These are phyloP conservation scores for Bimastos eiseni DNA, from an alignment of 2,888 invertebrate genomes.

Conservation along the genomic window DNA sequence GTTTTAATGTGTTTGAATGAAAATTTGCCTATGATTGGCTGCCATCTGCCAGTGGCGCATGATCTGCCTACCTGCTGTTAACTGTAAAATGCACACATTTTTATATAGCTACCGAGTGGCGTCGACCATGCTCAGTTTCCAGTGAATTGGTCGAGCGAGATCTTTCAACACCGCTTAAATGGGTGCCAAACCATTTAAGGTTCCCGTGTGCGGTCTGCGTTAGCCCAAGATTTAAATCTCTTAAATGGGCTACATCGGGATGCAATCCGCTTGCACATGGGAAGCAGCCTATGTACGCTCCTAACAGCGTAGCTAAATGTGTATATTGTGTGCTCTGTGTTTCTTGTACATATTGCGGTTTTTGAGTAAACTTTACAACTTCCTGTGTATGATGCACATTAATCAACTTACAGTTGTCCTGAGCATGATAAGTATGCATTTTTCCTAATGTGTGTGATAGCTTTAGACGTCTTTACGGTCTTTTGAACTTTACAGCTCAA, in stretches of 20 bases:
- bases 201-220: no score
- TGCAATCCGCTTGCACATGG: no score
- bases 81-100: no score
- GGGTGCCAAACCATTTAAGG: no score
- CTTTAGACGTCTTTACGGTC: slow-evolving; percentile 22
- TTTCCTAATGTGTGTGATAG: slow-evolving; percentile 18
- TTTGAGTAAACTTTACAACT: slow-evolving; percentile 23
- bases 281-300: no score
- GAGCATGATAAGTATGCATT: slow-evolving; percentile 26
- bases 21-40: neutral
- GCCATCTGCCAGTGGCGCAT: neutral
- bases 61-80: neutral
- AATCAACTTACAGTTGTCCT: neutral
- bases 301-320: neutral
- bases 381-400: slow-evolving; percentile 21
- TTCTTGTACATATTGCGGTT: slow-evolving; percentile 15
- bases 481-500: slow-evolving; percentile 23
- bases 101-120: no score
- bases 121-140: no score
- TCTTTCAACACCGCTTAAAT: no score
- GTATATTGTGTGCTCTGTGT: neutral
- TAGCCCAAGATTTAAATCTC: no score
- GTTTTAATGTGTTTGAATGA: neutral
- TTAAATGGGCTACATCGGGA: no score
- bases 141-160: no score